phyloP scores from a whole-genome alignment of 2,797 vertebrate genomes.

The Coilia nasus region DNA sequence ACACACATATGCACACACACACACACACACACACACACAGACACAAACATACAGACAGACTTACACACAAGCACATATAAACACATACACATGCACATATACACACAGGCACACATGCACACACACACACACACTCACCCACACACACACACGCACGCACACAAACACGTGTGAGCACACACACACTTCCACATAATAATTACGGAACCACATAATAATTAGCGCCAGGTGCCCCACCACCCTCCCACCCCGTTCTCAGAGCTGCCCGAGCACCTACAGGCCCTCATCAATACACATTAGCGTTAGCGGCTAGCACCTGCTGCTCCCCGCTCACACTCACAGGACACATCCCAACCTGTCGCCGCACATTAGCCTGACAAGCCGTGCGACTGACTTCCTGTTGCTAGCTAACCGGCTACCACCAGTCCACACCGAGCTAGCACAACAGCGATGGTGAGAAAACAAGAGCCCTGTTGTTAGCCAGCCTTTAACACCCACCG shows the following conservation, averaged over 20 bases:
- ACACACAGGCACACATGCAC: not conserved
- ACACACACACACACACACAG: not conserved
- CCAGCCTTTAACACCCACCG: not conserved
- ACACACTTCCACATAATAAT: not conserved
- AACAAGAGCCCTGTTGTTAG: not conserved
- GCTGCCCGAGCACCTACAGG: slow-evolving; percentile 6
- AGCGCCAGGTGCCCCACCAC: not conserved
- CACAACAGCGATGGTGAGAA: not conserved
- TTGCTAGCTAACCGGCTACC: not conserved
- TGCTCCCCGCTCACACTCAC: not conserved
- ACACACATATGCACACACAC: not conserved
- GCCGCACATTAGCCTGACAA: not conserved
- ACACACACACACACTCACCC: not conserved
- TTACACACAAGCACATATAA: not conserved
- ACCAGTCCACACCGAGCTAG: not conserved
- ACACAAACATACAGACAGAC: not conserved
- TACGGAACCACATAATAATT: not conserved
- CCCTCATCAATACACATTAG: slow-evolving; percentile 53
- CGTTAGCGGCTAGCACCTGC: slow-evolving; percentile 35
- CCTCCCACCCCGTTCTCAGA: not conserved
- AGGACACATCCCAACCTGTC: slow-evolving; percentile 2
- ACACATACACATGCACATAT: not conserved
- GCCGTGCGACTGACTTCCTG: not conserved
- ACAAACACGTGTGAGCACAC: not conserved
- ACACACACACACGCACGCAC: too few species aligned